Conservation (phyloP, 2,113 vertebrate genomes). For the Orthochromis indermauri region DNA sequence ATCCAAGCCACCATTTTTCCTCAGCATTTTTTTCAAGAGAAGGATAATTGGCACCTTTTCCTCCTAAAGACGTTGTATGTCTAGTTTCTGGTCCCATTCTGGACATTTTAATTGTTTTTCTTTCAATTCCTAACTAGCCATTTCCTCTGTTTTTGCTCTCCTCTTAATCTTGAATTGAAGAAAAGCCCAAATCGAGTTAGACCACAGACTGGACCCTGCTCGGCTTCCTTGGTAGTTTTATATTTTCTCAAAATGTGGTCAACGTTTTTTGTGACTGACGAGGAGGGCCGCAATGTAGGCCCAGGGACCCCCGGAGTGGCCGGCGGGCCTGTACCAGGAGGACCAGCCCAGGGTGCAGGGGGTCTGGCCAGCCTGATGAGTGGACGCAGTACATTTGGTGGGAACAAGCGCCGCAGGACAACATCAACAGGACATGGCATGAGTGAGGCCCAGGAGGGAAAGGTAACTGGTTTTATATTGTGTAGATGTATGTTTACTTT, state of each 20-base stretch:
- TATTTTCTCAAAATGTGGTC: slow-evolving; percentile 75
- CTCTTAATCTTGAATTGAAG: not conserved
- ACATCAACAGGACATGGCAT: slow-evolving; percentile 37
- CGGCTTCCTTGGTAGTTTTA: not conserved
- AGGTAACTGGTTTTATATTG: slow-evolving; percentile 20
- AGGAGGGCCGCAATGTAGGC: slow-evolving; percentile 49
- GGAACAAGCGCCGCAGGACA: slow-evolving; percentile 47
- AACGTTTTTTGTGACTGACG: slow-evolving; percentile 77
- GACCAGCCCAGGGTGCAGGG: not conserved
- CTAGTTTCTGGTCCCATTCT: not conserved
- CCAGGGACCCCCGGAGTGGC: not conserved
- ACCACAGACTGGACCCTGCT: not conserved
- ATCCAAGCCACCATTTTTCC: not conserved
- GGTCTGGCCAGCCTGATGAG: slow-evolving; percentile 42
- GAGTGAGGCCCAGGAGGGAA: slow-evolving; percentile 76
- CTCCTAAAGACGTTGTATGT: not conserved
- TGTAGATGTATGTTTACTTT: not conserved
- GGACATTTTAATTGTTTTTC: accelerated
- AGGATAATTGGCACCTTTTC: not conserved
- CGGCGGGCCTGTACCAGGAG: not conserved
- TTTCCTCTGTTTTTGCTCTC: not conserved
- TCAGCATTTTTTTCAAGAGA: not conserved
- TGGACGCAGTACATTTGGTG: slow-evolving; percentile 45
- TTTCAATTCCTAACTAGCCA: accelerated
- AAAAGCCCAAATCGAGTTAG: not conserved